A percentile compares a stretch with the other conserved stretches of the same genome.
Evolutionary conservation across 2,888 invertebrate species (phyloP).

Genomic region (Microchrysa polita): DNA sequence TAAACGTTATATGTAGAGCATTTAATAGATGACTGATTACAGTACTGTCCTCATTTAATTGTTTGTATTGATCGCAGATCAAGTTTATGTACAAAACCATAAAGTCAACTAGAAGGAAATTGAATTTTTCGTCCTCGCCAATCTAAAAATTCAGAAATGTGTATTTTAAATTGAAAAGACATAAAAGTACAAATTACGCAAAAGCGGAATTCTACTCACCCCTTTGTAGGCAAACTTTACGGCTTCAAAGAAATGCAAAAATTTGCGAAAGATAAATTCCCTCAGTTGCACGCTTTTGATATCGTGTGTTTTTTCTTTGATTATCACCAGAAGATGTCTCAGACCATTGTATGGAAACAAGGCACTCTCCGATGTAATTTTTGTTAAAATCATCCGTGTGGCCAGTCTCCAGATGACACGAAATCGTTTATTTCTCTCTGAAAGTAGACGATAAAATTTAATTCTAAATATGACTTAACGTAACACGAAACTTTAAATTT

Average conservation of each 20-base stretch:
- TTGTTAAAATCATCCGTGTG: neutral
- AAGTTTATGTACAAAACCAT: slow-evolving; percentile 24
- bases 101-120: slow-evolving; percentile 18
- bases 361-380: neutral
- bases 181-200: too few species aligned
- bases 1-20: slow-evolving; percentile 11
- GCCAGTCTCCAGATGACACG: neutral
- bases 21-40: slow-evolving; percentile 1
- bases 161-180: too few species aligned
- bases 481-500: too few species aligned
- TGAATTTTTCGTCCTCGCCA: slow-evolving; percentile 23
- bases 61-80: neutral
- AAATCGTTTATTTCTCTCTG: neutral
- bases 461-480: neutral
- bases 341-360: neutral
- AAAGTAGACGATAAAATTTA: neutral
- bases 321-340: neutral
- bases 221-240: neutral
- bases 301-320: neutral
- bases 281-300: slow-evolving; percentile 54
- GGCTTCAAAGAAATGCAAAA: slow-evolving; percentile 4
- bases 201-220: slow-evolving; percentile 6
- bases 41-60: neutral
- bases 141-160: neutral
- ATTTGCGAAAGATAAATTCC: slow-evolving; percentile 1